Evolutionary conservation across 2,888 invertebrate species (phyloP), one percentile per base, ranked within the genome.

Genomic region (Metellina segmentata): DNA sequence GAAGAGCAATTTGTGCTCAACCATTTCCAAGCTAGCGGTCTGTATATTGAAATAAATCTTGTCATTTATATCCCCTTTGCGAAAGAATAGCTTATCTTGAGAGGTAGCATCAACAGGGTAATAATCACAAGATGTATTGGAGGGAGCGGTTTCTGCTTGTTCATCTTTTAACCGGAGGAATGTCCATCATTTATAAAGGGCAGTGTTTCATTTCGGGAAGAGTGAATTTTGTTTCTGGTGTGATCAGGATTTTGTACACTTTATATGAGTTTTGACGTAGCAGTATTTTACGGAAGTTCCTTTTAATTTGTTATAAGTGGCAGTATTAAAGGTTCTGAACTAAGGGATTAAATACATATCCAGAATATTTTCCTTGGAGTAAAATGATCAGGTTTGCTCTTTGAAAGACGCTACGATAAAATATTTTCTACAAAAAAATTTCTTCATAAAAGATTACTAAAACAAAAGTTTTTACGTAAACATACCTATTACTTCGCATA

Each of bases 21-120:
- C 61, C 61, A 13, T 61, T 72, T 72, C 20, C 19, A 19, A 72
- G 20, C 6, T n/a, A 19, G 19, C 9, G 19, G 34, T 34, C 61
- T n/a, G 19, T 19, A 19, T 34, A 34, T 72, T 78, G n/a, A 78
- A 78, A 78, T 19, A 52, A 78, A 78, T n/a, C 52, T 52, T 52
- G 52, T 20, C 78, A 52, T 52, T 52, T 52, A 78, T 78, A 52
- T 78, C 52, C 52, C 5, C 52, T 19, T 75, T 52, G 7, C 7
- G 78, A 52, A 78, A 78, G 16, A 78, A 52, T 49, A 16, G 78
- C 52, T 20, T n/a, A 19, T 51, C 52, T 52, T 11, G 52, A 52
- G 78, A 19, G 78, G 48, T 78, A 16, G 52, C 52, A 78, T 78
- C 78, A 78, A 78, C 52, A 52, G 78, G 78, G 52, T 78, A 78